These are phyloP conservation scores for Ormyrus pomaceus DNA, from an alignment of 2,888 invertebrate species.

Conservation along the genomic window DNA sequence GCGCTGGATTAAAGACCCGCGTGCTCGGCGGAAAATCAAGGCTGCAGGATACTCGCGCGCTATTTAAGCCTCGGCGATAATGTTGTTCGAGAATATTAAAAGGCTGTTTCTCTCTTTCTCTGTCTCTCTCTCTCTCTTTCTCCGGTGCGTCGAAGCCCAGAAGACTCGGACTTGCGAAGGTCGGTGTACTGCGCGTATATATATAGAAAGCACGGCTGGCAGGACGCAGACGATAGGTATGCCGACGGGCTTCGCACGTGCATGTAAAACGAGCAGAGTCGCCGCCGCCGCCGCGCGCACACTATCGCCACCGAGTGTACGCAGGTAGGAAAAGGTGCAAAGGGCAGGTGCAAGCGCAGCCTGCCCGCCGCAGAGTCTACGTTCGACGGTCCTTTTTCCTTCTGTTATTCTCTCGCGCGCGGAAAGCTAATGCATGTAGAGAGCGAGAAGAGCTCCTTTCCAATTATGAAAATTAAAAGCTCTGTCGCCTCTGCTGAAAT, in stretches of 20 bases:
- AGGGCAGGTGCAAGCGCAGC: conserved; percentile 70
- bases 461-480: conserved; percentile 75
- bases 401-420: background rate
- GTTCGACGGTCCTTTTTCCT: background rate
- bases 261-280: conserved; percentile 33
- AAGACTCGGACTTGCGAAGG: conserved; percentile 42
- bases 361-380: background rate
- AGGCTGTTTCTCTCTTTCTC: no score
- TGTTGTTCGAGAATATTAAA: no score
- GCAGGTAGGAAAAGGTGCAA: conserved; percentile 62
- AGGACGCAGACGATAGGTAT: conserved; percentile 34
- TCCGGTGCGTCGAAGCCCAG: no score
- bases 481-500: conserved; percentile 69
- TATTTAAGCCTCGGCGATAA: no score
- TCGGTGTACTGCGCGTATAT: conserved; percentile 28
- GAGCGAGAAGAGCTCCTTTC: conserved; percentile 62
- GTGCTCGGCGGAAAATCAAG: conserved; percentile 17
- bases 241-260: conserved; percentile 56
- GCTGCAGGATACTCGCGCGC: background rate
- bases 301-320: background rate
- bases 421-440: background rate
- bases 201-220: conserved; percentile 9
- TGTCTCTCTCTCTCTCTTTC: no score
- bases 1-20: background rate
- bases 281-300: background rate